phyloP scores from a whole-genome alignment of 1,140 invertebrate species.

The Catajapyx aquilonaris region DNA sequence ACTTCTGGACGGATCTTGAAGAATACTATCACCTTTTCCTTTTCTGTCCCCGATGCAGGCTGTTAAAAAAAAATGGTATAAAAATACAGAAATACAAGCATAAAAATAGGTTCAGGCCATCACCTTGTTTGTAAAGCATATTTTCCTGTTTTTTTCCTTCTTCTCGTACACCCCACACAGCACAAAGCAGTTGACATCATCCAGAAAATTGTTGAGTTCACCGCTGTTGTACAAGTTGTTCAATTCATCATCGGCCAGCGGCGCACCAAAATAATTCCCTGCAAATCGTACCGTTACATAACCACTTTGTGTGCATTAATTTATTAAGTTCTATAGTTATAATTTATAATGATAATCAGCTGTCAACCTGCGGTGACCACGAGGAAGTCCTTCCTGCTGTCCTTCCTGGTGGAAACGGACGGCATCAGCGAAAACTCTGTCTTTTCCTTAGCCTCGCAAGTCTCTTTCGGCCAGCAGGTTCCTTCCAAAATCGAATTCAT shows the following conservation, averaged over 20 bases:
- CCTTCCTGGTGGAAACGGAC: no score
- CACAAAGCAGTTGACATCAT: not conserved
- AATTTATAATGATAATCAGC: no score
- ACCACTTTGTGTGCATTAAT: no score
- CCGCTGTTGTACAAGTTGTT: not conserved
- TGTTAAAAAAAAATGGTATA: not conserved
- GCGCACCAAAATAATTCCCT: not conserved
- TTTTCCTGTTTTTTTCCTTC: not conserved
- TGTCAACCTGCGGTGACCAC: no score
- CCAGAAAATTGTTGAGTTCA: not conserved
- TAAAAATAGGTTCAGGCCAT: not conserved
- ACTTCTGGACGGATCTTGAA: constrained; percentile 29
- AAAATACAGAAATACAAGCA: not conserved
- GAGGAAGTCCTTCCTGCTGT: no score
- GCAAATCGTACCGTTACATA: no score
- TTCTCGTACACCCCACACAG: not conserved
- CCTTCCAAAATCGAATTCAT: no score
- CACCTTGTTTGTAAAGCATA: not conserved
- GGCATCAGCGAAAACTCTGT: no score
- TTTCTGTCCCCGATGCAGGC: constrained; percentile 2
- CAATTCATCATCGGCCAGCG: not conserved
- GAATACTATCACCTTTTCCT: constrained; percentile 26
- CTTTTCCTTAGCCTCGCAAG: no score
- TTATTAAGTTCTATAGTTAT: no score
- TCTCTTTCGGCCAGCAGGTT: no score